Evolutionary conservation across 1,140 invertebrate species (phyloP).

Genomic region (Lepidurus couesii): DNA sequence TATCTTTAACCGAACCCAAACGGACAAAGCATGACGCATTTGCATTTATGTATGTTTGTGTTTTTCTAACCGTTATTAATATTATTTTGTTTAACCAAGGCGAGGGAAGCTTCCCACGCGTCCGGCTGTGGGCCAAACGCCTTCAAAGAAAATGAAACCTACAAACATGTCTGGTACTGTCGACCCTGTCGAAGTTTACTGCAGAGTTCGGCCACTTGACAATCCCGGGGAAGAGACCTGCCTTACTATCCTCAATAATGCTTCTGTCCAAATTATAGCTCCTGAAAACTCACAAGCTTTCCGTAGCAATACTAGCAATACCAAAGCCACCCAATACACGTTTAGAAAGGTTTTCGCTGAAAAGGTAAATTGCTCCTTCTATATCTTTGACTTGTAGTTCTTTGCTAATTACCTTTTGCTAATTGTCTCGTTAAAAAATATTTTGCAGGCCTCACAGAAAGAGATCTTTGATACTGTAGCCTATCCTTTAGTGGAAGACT

Average conservation of each 20-base stretch:
- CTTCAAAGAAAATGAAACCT: neutral
- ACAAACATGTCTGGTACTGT: neutral
- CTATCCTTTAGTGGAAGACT: slow-evolving; percentile 73
- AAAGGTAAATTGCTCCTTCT: slow-evolving; percentile 39
- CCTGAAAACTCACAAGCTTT: slow-evolving; percentile 58
- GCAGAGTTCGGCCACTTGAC: slow-evolving; percentile 68
- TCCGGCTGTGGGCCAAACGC: neutral
- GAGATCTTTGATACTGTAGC: slow-evolving; percentile 80
- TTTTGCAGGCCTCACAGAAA: slow-evolving; percentile 57
- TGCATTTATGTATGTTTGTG: too few relatives aligned
- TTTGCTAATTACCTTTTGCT: slow-evolving; percentile 40
- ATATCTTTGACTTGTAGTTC: neutral
- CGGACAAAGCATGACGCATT: too few relatives aligned
- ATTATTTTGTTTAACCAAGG: neutral
- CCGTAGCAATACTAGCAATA: slow-evolving; percentile 48
- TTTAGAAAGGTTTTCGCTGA: slow-evolving; percentile 78
- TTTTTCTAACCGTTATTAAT: too few relatives aligned
- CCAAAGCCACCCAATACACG: slow-evolving; percentile 65
- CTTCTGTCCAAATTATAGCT: slow-evolving; percentile 60
- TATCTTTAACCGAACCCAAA: neutral
- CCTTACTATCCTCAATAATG: slow-evolving; percentile 64
- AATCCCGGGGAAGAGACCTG: slow-evolving; percentile 59
- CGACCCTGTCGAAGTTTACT: slow-evolving; percentile 77
- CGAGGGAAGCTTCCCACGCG: neutral
- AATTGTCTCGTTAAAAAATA: neutral